A percentile compares a stretch with the other conserved stretches of the same genome.
phyloP scores from a whole-genome alignment of 2,888 invertebrate species.

The Coleophora flavipennella region DNA sequence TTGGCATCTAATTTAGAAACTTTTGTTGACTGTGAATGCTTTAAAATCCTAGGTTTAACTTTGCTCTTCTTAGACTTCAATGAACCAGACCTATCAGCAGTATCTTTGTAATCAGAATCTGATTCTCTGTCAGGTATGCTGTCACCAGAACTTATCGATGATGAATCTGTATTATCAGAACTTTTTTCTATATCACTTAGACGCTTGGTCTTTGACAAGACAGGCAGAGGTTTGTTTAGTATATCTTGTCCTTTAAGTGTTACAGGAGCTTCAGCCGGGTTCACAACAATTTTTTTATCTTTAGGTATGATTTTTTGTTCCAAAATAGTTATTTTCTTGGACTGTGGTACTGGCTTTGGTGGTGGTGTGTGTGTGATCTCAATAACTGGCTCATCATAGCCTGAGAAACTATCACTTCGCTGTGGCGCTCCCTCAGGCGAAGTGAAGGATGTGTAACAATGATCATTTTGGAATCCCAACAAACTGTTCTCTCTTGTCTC shows the following conservation, averaged over 20 bases:
- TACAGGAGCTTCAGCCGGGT: constrained; percentile 41
- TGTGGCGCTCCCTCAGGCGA: constrained; percentile 73
- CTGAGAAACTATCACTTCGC: constrained; percentile 37
- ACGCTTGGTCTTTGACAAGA: constrained; percentile 40
- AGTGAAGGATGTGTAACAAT: constrained; percentile 83
- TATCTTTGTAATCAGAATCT: constrained; percentile 74
- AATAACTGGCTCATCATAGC: constrained; percentile 58
- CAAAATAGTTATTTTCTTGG: constrained; percentile 64
- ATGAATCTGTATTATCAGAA: constrained; percentile 61
- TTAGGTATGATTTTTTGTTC: constrained; percentile 67
- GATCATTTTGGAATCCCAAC: constrained; percentile 82
- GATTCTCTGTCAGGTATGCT: constrained; percentile 75
- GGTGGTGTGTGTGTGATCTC: constrained; percentile 58
- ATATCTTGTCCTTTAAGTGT: constrained; percentile 56
- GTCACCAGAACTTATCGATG: constrained; percentile 63
- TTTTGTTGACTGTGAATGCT: constrained; percentile 33
- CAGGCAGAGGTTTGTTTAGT: constrained; percentile 46
- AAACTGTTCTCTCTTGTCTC: constrained; percentile 68
- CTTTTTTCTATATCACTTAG: constrained; percentile 31
- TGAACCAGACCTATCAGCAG: constrained; percentile 42
- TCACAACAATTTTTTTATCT: constrained; percentile 57
- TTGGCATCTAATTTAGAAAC: constrained; percentile 41
- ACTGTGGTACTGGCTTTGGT: constrained; percentile 52
- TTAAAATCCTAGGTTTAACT: constrained; percentile 55
- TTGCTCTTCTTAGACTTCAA: constrained; percentile 42